phyloP scores from a whole-genome alignment of 2,888 invertebrate genomes.

The Eristalis arbustorum region DNA sequence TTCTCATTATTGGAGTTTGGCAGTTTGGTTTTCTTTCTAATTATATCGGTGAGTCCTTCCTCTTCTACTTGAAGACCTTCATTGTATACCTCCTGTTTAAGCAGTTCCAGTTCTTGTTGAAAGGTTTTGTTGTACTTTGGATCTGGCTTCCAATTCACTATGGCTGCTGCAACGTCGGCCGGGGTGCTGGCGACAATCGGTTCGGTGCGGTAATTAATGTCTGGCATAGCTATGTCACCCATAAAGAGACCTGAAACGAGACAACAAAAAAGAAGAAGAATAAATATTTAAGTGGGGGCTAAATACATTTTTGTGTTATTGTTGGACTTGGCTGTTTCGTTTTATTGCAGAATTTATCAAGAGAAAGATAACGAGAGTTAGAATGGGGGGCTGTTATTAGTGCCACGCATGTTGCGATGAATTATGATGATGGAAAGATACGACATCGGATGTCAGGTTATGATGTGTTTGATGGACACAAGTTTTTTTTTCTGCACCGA shows the following conservation, averaged over 20 bases:
- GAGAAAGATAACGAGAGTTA: background rate
- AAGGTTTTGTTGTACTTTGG: conserved; percentile 84
- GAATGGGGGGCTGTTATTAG: background rate
- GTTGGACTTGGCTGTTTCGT: background rate
- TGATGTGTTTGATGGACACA: background rate
- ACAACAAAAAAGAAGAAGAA: conserved; percentile 39
- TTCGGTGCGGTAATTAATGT: conserved; percentile 79
- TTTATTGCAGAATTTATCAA: background rate
- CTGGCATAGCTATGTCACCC: conserved; percentile 92
- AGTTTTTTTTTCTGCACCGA: background rate
- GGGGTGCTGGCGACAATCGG: conserved; percentile 73
- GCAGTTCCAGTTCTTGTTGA: conserved; percentile 89
- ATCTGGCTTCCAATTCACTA: conserved; percentile 69
- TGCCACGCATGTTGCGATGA: background rate
- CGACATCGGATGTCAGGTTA: background rate
- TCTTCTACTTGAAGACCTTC: conserved; percentile 92
- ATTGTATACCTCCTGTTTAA: conserved; percentile 89
- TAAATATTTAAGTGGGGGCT: background rate
- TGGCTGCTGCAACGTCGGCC: conserved; percentile 58
- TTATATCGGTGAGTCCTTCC: conserved; percentile 88
- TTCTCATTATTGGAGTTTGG: conserved; percentile 81
- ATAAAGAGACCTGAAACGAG: conserved; percentile 87
- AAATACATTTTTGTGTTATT: background rate
- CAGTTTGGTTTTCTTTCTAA: conserved; percentile 87
- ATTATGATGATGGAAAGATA: background rate